Evolutionary conservation across 2,888 invertebrate species (phyloP).

Genomic region (Mimas tiliae): DNA sequence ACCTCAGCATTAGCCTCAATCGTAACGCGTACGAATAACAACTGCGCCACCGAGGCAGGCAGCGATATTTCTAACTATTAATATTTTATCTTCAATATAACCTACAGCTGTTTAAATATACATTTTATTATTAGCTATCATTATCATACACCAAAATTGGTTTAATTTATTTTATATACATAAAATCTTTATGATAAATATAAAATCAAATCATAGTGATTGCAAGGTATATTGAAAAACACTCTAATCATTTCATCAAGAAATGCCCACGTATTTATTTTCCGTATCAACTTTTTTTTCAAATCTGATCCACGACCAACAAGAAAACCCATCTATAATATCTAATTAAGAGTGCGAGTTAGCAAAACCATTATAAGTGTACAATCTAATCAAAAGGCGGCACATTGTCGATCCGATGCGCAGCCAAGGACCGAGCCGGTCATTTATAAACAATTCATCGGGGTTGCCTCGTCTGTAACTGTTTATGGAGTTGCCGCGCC

Average conservation of each 20-base stretch:
- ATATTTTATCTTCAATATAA: too few relatives aligned
- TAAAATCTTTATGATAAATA: too few relatives aligned
- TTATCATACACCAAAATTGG: too few relatives aligned
- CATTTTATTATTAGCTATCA: too few relatives aligned
- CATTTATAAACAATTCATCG: slow-evolving; percentile 81
- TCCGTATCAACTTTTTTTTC: slow-evolving; percentile 1
- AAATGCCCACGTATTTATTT: neutral
- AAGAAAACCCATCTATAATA: slow-evolving; percentile 10
- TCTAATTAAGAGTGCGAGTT: slow-evolving; percentile 5
- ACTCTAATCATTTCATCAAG: neutral
- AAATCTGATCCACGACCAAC: neutral
- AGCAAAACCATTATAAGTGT: slow-evolving; percentile 28
- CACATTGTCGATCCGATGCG: slow-evolving; percentile 42
- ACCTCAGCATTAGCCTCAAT: too few relatives aligned
- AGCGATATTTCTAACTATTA: too few relatives aligned
- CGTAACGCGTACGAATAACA: too few relatives aligned
- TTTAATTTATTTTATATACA: too few relatives aligned
- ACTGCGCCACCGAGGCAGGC: too few relatives aligned
- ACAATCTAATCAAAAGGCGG: slow-evolving; percentile 43
- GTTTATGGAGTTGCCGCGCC: slow-evolving; percentile 80
- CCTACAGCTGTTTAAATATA: too few relatives aligned
- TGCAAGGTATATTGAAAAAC: neutral
- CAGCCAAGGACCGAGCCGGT: slow-evolving; percentile 55
- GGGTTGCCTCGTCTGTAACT: slow-evolving; percentile 80
- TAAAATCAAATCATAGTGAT: neutral